Evolutionary conservation across 2,113 vertebrate genomes (phyloP), one percentile per base, ranked within the genome.

Genomic region (Bombycilla garrulus): DNA sequence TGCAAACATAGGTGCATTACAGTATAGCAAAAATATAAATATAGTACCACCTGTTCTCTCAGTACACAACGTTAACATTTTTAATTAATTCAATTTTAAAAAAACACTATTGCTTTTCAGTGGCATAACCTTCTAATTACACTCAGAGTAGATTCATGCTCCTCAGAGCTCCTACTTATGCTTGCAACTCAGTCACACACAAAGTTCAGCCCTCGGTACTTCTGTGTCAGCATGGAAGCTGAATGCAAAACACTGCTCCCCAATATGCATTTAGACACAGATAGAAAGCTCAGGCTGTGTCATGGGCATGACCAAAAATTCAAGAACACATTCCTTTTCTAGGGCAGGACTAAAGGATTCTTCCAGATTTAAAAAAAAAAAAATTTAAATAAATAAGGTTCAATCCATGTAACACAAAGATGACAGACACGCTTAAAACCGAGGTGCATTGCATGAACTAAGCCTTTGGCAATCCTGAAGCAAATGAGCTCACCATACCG

Each of bases 401-500:
- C 51, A 90, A 73, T n/a, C 60, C 47, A 8, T 17, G 22, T 21
- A 86, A 77, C 47, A 70, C 10, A 36, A 82, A 86, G 57, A 88
- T 0, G 9, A 92, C 19, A 61, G 64, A 73, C 40, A 76, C 0
- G 5, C 69, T 86, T 67, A 74, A 92, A 96, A 81, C 42, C 15
- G 54, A 88, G 64, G 80, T 58, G 88, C 70, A 92, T 60, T 40
- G 86, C 3, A 7, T 81, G 72, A 92, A 93, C 76, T 58, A 67
- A 71, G 90, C 82, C 93, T 83, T 73, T 83, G 82, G 79, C 82
- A 94, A 95, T 74, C 33, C 64, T 57, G 79, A 94, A 96, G 92
- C 72, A 93, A 95, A 92, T 84, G 93, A 95, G 95, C 64, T 96
- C 92, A 74, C 64, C 82, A 69, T 25, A 78, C n/a, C 80, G 2